A percentile compares a stretch with the other conserved stretches of the same genome.
Evolutionary conservation across 2,797 vertebrate genomes (phyloP).

Genomic region (Enteromius radiatus): DNA sequence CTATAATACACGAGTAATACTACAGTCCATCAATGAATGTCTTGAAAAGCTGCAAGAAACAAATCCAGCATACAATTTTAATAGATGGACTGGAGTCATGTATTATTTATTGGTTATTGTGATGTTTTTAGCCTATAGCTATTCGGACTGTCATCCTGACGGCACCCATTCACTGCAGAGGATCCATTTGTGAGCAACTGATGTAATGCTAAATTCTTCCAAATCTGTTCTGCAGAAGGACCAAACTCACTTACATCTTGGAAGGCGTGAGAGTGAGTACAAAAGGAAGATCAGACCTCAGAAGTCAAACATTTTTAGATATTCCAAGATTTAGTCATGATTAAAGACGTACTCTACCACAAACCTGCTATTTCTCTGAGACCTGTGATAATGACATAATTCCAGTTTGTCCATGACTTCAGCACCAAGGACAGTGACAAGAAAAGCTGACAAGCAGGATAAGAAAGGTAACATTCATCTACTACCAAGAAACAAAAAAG

Average conservation of each 20-base stretch:
- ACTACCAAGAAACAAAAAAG: not conserved
- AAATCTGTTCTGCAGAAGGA: not conserved
- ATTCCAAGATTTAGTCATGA: not conserved
- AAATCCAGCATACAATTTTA: not conserved
- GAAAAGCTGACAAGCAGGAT: not conserved
- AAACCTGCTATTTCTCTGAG: not conserved
- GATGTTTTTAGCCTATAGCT: too few species aligned
- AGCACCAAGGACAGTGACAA: slow-evolving; percentile 45
- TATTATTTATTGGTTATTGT: not conserved
- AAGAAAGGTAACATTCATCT: not conserved
- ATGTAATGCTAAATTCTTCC: not conserved
- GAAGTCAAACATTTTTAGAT: not conserved
- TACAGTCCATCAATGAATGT: not conserved
- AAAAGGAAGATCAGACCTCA: not conserved
- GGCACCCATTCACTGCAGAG: not conserved
- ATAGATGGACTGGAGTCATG: not conserved
- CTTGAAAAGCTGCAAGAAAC: not conserved
- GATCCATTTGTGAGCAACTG: not conserved
- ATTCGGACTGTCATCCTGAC: not conserved
- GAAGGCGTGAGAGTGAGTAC: not conserved
- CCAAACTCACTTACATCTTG: not conserved
- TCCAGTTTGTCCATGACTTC: slow-evolving; percentile 17
- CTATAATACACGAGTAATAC: not conserved
- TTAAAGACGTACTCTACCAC: not conserved
- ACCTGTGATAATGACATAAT: not conserved